Conservation (phyloP, 2,113 vertebrate genomes). For the Suricata suricatta region DNA sequence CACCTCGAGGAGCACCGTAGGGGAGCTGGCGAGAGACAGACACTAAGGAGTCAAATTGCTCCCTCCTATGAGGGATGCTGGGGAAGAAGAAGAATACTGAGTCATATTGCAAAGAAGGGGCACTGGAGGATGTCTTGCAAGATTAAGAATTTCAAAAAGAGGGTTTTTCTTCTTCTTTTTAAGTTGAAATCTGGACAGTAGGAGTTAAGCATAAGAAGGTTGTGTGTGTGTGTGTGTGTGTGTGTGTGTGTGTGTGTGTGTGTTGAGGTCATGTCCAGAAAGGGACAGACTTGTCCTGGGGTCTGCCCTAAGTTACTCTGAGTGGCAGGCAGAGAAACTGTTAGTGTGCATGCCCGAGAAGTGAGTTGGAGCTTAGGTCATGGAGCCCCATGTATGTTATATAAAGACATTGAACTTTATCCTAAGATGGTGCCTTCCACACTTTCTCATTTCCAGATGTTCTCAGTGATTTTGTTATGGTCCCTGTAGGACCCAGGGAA, state of each 20-base stretch:
- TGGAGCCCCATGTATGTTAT: background rate
- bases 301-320: background rate
- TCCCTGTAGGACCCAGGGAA: background rate
- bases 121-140: background rate
- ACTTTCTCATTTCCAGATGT: background rate
- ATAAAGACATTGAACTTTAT: background rate
- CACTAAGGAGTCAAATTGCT: background rate
- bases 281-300: background rate
- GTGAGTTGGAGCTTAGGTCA: too few species aligned
- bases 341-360: background rate
- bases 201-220: background rate
- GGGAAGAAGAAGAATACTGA: background rate
- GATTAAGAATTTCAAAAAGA: background rate
- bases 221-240: background rate
- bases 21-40: background rate
- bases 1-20: too few species aligned
- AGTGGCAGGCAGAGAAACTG: background rate
- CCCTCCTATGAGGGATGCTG: background rate
- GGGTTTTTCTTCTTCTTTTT: background rate
- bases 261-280: background rate
- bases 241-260: background rate
- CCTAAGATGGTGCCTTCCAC: background rate
- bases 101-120: background rate
- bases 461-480: background rate
- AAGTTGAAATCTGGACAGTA: background rate